phyloP scores from a whole-genome alignment of 2,888 invertebrate genomes.

The Nasonovia ribisnigri region DNA sequence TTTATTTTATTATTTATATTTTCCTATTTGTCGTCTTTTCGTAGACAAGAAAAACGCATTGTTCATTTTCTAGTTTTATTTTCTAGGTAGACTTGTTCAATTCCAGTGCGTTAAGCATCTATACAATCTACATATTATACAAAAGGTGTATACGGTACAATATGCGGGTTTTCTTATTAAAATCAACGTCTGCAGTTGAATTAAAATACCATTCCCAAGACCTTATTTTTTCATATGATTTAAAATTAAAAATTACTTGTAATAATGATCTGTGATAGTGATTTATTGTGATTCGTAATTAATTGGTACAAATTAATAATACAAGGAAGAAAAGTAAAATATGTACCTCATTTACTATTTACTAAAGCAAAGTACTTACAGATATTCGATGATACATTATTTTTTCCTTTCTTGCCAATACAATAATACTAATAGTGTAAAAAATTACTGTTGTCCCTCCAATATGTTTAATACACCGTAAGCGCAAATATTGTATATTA shows the following conservation, averaged over 20 bases:
- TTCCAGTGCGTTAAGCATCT: not conserved
- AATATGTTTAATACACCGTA: not conserved
- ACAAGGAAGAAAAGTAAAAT: not conserved
- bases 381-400: not conserved
- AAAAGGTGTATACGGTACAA: not conserved
- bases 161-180: not conserved
- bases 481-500: not conserved
- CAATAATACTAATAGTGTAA: not conserved
- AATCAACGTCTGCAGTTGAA: not conserved
- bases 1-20: not conserved
- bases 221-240: not conserved
- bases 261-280: no score
- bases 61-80: not conserved
- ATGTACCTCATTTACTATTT: no score
- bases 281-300: not conserved
- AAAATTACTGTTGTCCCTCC: not conserved
- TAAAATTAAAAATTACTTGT: not conserved
- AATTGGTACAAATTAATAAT: no score
- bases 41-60: not conserved
- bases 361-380: no score
- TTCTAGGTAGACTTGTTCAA: not conserved
- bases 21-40: not conserved
- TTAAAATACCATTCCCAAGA: not conserved
- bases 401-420: not conserved
- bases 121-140: not conserved